Conservation (phyloP, 1,140 invertebrate species). For the Medauroidea extradentata region DNA sequence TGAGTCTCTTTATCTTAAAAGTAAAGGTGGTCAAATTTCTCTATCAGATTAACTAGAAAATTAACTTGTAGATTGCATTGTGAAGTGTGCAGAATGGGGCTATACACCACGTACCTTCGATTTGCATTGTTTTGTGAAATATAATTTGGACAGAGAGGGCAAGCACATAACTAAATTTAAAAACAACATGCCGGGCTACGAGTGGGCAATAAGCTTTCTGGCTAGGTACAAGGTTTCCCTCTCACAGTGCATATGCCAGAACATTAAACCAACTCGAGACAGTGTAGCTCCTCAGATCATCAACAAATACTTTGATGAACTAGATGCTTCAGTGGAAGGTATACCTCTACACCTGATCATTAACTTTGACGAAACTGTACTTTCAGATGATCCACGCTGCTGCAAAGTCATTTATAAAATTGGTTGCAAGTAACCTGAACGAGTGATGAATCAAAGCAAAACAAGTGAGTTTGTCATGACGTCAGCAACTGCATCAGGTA, state of each 20-base stretch:
- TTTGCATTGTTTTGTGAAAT: too few species aligned
- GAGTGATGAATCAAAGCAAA: too few species aligned
- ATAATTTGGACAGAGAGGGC: too few species aligned
- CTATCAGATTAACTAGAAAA: too few species aligned
- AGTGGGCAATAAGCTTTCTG: background rate
- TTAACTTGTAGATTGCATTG: too few species aligned
- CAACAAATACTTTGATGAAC: conserved; percentile 5
- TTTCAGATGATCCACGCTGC: background rate
- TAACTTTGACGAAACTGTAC: conserved; percentile 1
- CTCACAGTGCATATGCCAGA: background rate
- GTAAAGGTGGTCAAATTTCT: too few species aligned
- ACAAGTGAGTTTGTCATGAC: background rate
- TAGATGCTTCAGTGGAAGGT: background rate
- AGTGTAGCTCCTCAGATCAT: background rate
- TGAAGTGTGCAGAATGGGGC: too few species aligned
- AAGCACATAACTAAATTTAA: background rate
- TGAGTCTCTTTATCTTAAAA: too few species aligned
- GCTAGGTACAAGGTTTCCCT: background rate
- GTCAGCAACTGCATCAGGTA: conserved; percentile 1
- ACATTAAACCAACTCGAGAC: background rate
- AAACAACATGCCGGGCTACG: conserved; percentile 1
- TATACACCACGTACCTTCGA: too few species aligned
- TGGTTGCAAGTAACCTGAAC: background rate
- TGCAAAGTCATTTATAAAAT: background rate
- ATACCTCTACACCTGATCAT: background rate